phyloP scores from a whole-genome alignment of 2,113 vertebrate genomes.

The Trematomus loennbergii region DNA sequence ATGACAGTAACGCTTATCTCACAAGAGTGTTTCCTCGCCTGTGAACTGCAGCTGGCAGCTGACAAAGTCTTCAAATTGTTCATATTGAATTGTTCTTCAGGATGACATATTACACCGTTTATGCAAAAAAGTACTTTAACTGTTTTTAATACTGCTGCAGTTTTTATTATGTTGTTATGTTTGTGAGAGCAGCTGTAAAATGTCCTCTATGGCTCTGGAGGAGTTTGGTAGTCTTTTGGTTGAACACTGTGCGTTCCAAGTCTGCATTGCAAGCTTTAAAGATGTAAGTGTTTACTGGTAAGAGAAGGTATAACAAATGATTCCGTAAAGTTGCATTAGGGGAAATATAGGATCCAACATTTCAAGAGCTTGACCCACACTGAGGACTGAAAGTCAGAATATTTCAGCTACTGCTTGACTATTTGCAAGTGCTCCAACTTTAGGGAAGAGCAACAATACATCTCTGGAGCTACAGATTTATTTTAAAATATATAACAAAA shows the following conservation, averaged over 20 bases:
- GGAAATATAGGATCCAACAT: background rate
- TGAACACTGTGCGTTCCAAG: too few relatives aligned
- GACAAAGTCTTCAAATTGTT: background rate
- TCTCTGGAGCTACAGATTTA: background rate
- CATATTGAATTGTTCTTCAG: background rate
- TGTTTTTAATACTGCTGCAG: background rate
- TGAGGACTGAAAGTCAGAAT: background rate
- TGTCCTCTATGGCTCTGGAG: background rate
- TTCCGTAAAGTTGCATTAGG: background rate
- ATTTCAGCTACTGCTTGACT: background rate
- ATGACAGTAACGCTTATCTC: background rate
- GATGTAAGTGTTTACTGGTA: background rate
- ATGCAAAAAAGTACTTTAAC: background rate
- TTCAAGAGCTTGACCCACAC: background rate
- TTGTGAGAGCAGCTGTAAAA: background rate
- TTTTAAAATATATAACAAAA: background rate
- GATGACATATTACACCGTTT: too few relatives aligned
- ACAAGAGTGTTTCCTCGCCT: too few relatives aligned
- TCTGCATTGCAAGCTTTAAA: background rate
- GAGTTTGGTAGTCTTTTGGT: background rate
- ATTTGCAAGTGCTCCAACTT: background rate
- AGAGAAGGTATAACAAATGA: background rate
- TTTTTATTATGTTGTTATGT: background rate
- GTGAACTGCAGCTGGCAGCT: background rate
- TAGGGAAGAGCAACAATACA: background rate